phyloP scores from a whole-genome alignment of 2,797 vertebrate species.

The Valencia hispanica region DNA sequence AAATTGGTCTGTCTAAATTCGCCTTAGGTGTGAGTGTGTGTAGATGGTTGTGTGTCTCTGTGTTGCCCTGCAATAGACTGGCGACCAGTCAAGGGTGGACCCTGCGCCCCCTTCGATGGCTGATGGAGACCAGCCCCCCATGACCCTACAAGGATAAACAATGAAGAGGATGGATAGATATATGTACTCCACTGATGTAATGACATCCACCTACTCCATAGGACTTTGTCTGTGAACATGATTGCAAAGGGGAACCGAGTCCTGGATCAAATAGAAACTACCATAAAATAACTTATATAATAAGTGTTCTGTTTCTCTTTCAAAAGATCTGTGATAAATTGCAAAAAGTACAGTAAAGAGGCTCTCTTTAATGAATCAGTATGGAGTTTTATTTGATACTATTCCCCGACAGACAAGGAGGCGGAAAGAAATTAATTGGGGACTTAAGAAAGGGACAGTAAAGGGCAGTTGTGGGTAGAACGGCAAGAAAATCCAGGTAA shows the following conservation, averaged over 20 bases:
- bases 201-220: not conserved
- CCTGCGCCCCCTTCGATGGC: too few species aligned
- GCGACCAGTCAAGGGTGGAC: too few species aligned
- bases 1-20: too few species aligned
- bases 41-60: too few species aligned
- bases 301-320: conserved; percentile 34
- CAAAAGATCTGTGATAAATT: conserved; percentile 16
- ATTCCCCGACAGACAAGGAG: conserved; percentile 47
- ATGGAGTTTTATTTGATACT: conserved; percentile 58
- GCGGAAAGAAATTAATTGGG: conserved; percentile 9
- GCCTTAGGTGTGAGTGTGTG: too few species aligned
- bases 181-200: too few species aligned
- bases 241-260: conserved; percentile 16
- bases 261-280: not conserved
- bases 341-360: conserved; percentile 29
- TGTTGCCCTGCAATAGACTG: too few species aligned
- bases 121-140: too few species aligned
- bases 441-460: conserved; percentile 30
- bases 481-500: conserved; percentile 57
- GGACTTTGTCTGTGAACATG: not conserved
- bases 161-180: too few species aligned
- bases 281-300: conserved; percentile 7
- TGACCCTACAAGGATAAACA: too few species aligned
- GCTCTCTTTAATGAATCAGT: conserved; percentile 44
- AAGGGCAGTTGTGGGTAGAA: conserved; percentile 56